Evolutionary conservation across 2,888 invertebrate species (phyloP).

Genomic region (Ochropleura leucogaster): DNA sequence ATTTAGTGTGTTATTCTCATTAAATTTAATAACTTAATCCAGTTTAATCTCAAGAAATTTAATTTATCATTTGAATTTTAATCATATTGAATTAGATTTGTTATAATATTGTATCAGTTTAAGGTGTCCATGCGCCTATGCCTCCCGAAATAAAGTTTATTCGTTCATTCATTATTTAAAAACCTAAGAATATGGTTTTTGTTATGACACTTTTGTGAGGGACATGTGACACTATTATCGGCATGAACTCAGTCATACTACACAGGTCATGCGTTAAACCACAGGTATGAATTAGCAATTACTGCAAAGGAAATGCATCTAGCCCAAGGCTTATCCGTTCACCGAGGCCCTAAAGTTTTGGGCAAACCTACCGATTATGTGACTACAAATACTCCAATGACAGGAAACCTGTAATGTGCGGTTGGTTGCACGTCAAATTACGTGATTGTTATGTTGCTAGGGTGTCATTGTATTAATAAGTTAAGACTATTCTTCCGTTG

Average conservation of each 20-base stretch:
- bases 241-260: background rate
- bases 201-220: no score
- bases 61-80: no score
- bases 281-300: constrained; percentile 8
- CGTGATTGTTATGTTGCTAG: background rate
- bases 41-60: no score
- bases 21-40: no score
- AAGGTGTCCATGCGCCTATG: no score
- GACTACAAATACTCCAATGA: constrained; percentile 23
- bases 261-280: constrained; percentile 40
- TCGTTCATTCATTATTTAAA: no score
- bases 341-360: constrained; percentile 39
- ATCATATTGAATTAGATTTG: no score
- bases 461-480: constrained; percentile 5
- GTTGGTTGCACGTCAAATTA: constrained; percentile 45
- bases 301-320: constrained; percentile 55
- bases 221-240: no score
- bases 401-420: constrained; percentile 37
- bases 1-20: no score
- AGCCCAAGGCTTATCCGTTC: constrained; percentile 62
- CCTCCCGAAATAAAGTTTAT: no score
- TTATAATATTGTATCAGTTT: no score
- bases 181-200: no score
- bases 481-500: constrained; percentile 22
- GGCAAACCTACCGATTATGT: constrained; percentile 26